Evolutionary conservation across 2,797 vertebrate genomes (phyloP).

Genomic region (Enteromius anoplus): DNA sequence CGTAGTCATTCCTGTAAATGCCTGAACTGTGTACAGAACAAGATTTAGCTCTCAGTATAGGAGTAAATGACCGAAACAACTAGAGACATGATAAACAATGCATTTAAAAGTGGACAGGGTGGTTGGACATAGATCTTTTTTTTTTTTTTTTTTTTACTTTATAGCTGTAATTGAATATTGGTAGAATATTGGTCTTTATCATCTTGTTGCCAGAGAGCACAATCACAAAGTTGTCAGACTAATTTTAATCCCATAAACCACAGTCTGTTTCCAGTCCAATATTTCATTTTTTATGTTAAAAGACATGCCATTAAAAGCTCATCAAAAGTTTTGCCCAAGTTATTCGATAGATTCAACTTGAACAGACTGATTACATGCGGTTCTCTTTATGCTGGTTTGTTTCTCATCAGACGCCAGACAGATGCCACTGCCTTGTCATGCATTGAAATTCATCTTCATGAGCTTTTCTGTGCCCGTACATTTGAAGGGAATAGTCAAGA

Average conservation of each 20-base stretch:
- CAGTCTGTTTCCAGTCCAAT: conserved; percentile 16
- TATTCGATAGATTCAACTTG: neutral
- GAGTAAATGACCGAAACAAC: neutral
- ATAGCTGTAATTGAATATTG: neutral
- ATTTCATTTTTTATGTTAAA: neutral
- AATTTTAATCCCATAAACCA: neutral
- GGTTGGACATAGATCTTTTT: neutral
- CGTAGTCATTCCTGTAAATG: neutral
- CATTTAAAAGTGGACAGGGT: neutral
- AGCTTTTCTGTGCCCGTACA: neutral
- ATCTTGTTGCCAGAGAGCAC: neutral
- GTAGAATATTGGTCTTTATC: neutral
- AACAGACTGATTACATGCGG: conserved; percentile 9
- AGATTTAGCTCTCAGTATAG: neutral
- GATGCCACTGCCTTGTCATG: conserved; percentile 2
- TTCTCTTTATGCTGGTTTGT: conserved; percentile 21
- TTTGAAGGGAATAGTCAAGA: neutral
- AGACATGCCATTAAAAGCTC: conserved; percentile 31
- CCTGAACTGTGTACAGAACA: too few species aligned
- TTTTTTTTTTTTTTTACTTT: neutral
- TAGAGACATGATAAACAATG: neutral
- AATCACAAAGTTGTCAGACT: neutral
- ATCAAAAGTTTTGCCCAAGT: conserved; percentile 11
- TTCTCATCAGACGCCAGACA: conserved; percentile 13
- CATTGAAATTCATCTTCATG: conserved; percentile 13